phyloP scores from a whole-genome alignment of 1,140 invertebrate genomes.

The Drosophila pseudoobscura region DNA sequence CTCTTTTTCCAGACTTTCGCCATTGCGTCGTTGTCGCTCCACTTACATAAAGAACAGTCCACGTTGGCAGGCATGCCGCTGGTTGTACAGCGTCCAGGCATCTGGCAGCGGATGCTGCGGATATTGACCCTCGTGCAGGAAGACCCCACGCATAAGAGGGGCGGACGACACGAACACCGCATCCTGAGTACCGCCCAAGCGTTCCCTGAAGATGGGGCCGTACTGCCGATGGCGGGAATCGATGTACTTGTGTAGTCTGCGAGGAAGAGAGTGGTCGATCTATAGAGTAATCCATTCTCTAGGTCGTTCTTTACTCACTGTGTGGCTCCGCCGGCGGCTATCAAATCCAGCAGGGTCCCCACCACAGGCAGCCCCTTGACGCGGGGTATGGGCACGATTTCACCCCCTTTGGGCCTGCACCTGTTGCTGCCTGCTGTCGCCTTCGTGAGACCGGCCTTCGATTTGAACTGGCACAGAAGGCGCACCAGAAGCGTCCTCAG shows the following conservation, averaged over 20 bases:
- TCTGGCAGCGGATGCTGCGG: conserved; percentile 92
- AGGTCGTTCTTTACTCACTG: conserved; percentile 65
- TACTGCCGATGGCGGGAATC: conserved; percentile 88
- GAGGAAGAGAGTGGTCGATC: background rate
- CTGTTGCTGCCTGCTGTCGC: too few relatives aligned
- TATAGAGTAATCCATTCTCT: background rate
- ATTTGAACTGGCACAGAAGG: conserved; percentile 23
- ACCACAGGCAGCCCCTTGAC: conserved; percentile 85
- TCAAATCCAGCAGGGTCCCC: conserved; percentile 85
- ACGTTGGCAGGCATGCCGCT: conserved; percentile 87
- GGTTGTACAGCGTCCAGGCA: conserved; percentile 91
- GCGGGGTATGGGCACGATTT: conserved; percentile 57
- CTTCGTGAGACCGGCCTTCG: background rate
- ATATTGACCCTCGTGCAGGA: conserved; percentile 90
- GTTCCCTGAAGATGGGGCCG: conserved; percentile 90
- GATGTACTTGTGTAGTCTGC: conserved; percentile 88
- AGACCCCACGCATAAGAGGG: conserved; percentile 88
- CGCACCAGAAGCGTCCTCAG: conserved; percentile 41
- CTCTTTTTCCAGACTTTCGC: background rate
- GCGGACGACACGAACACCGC: conserved; percentile 87
- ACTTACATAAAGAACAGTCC: conserved; percentile 94
- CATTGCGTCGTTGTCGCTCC: conserved; percentile 36
- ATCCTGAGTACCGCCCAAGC: conserved; percentile 85
- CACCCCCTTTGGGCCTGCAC: background rate
- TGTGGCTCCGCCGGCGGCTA: conserved; percentile 84